phyloP scores from a whole-genome alignment of 2,113 vertebrate species.

The Xiphophorus maculatus region DNA sequence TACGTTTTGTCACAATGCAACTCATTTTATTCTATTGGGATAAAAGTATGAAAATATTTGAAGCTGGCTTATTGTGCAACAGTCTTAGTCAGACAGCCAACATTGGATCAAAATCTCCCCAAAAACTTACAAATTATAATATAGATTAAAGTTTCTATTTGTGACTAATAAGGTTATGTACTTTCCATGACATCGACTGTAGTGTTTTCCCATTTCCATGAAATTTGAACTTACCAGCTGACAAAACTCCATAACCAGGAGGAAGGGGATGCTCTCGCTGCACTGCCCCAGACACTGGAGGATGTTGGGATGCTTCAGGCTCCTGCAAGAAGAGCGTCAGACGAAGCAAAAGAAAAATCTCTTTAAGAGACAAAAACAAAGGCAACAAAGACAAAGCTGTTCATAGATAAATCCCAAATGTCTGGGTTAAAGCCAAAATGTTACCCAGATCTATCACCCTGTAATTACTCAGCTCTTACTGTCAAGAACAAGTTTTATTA shows the following conservation, averaged over 20 bases:
- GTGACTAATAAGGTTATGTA: neutral
- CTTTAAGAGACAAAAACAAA: neutral
- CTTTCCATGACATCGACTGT: neutral
- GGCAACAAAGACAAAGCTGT: constrained; percentile 2
- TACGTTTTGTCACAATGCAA: neutral
- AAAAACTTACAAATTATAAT: neutral
- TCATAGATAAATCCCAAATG: constrained; percentile 18
- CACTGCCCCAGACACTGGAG: constrained; percentile 92
- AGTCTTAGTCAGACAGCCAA: neutral
- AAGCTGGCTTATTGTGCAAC: neutral
- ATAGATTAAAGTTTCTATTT: neutral
- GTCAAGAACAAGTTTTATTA: neutral
- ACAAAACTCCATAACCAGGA: constrained; percentile 94
- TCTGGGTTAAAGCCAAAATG: constrained; percentile 23
- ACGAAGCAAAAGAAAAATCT: neutral
- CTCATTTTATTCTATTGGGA: no score
- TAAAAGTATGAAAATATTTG: neutral
- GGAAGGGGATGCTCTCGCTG: constrained; percentile 88
- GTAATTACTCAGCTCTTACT: constrained; percentile 31
- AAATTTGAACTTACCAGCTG: constrained; percentile 82
- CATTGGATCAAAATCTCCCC: neutral
- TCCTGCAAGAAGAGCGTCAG: constrained; percentile 70
- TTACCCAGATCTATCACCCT: constrained; percentile 28
- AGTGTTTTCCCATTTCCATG: neutral
- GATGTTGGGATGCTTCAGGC: constrained; percentile 90